Evolutionary conservation across 2,113 vertebrate species (phyloP).

Genomic region (Hydrochoerus hydrochaeris): DNA sequence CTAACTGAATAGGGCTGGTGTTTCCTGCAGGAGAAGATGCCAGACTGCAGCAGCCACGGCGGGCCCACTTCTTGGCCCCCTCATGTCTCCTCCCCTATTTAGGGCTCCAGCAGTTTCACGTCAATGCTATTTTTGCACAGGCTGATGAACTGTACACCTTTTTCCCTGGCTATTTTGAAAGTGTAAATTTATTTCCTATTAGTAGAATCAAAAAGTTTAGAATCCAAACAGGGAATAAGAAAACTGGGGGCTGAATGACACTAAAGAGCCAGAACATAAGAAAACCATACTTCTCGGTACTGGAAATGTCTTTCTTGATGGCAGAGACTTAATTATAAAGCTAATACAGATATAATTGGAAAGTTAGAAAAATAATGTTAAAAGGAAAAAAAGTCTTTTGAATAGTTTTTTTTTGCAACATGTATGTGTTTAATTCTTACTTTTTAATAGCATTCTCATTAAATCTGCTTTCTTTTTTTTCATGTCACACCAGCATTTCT

Average conservation of each 20-base stretch:
- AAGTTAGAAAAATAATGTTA: neutral
- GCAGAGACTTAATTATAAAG: neutral
- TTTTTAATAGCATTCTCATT: neutral
- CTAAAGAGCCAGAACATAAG: neutral
- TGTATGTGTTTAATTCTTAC: neutral
- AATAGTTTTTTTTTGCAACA: neutral
- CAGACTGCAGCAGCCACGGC: neutral
- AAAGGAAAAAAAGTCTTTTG: neutral
- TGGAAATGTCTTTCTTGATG: neutral
- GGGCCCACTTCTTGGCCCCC: neutral
- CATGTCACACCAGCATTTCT: neutral
- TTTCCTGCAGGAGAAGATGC: neutral
- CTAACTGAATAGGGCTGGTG: neutral
- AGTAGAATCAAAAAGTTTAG: slow-evolving; percentile 58
- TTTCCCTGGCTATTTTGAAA: slow-evolving; percentile 49
- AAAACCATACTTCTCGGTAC: neutral
- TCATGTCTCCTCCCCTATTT: slow-evolving; percentile 4
- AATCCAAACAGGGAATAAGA: neutral
- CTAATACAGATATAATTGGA: neutral
- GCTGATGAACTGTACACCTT: slow-evolving; percentile 34
- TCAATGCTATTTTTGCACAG: slow-evolving; percentile 65
- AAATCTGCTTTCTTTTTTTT: neutral
- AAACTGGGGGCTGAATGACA: neutral
- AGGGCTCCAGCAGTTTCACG: neutral
- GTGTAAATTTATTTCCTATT: slow-evolving; percentile 64